Evolutionary conservation across 2,797 vertebrate genomes (phyloP), one percentile per base, ranked within the genome.

Genomic region (Molossus molossus): DNA sequence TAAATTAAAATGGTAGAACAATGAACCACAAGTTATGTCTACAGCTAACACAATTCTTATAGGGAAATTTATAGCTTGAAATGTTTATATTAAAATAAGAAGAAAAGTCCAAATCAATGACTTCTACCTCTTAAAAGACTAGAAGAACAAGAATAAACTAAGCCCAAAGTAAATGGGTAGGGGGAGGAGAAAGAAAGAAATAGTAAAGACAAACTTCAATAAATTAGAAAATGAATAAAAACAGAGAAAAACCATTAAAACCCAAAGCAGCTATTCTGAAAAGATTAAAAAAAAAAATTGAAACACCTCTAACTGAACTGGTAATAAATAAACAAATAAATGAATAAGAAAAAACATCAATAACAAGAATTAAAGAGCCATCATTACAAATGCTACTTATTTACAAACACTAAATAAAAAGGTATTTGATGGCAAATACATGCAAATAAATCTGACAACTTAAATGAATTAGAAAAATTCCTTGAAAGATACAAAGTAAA

Each of bases 61-160:
- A 80, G n/a, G 15, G 13, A 93, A 81, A 87, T 45, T 21, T 55
- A 53, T 73, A 90, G 48, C 29, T 81, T 93, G 80, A 93, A 81
- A 37, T 25, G 45, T 25, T n/a, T 33, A n/a, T 57, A 57, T 80
- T 40, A 65, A 57, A 57, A 75, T 75, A 57, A n/a, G 60, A 76
- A 40, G 10, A 53, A 82, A 76, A 27, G 11, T 23, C 15, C 25
- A 64, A 73, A 57, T 72, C 67, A 73, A 73, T 62, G 40, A 55
- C 7, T 65, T 67, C 27, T 27, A 85, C 4, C 2, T 6, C 20
- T 69, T 57, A 45, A 45, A 45, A 45, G 40, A 33, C 40, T 37
- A 60, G 62, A 58, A 29, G 85, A 69, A 21, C 20, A 87, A 62
- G 23, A 79, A 21, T 12, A 37, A 58, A 2, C 7, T 12, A 37